A percentile compares a stretch with the other conserved stretches of the same genome.
These are phyloP conservation scores for Tetrax tetrax DNA, from an alignment of 2,113 vertebrate genomes.

Conservation along the genomic window DNA sequence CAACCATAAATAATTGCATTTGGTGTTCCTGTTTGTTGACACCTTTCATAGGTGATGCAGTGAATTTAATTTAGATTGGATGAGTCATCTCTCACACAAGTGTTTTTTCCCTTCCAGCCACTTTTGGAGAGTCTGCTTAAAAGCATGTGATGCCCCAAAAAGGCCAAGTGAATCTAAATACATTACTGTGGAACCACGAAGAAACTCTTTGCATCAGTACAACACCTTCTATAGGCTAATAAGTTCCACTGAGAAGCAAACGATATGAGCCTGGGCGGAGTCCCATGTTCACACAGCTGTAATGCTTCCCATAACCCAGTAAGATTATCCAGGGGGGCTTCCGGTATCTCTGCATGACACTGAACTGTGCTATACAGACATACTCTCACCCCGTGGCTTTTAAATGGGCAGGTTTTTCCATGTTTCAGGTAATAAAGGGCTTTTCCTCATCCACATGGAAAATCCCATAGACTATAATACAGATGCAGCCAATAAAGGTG, in stretches of 20 bases:
- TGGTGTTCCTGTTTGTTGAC: neutral
- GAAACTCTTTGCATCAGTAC: neutral
- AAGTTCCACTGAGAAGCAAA: neutral
- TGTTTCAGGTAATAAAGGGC: neutral
- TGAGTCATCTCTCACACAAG: neutral
- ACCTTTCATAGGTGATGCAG: neutral
- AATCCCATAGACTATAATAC: neutral
- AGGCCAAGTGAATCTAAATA: neutral
- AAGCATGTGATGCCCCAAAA: neutral
- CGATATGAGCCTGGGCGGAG: neutral
- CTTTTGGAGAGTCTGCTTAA: neutral
- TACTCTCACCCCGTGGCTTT: neutral
- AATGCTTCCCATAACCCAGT: neutral
- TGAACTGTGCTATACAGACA: neutral
- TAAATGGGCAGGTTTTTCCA: neutral
- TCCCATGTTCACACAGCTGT: neutral
- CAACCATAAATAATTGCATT: conserved; percentile 10
- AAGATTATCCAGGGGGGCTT: neutral
- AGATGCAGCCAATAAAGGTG: neutral
- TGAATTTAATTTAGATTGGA: neutral
- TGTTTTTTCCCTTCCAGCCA: neutral
- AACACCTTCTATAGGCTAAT: neutral
- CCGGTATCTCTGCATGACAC: neutral
- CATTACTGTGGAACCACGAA: neutral
- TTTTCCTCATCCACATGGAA: neutral